These are phyloP conservation scores for Rutilus rutilus DNA, from an alignment of 2,113 vertebrate species.

Conservation along the genomic window DNA sequence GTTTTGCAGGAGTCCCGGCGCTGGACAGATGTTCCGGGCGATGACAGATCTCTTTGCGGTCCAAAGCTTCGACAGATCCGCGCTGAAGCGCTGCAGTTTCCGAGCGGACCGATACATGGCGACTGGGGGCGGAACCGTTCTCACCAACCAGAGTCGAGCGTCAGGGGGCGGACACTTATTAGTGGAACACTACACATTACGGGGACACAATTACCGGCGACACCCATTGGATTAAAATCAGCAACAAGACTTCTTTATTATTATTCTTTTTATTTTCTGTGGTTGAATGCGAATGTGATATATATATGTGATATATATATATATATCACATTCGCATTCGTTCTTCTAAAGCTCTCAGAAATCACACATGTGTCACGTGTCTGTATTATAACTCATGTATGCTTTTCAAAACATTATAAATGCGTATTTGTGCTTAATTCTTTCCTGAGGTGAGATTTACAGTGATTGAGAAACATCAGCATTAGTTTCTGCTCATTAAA, in stretches of 20 bases:
- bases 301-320: too few species aligned
- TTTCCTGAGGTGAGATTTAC: neutral
- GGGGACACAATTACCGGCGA: slow-evolving; percentile 49
- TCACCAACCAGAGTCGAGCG: slow-evolving; percentile 53
- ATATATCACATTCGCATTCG: too few species aligned
- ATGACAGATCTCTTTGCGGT: slow-evolving; percentile 57
- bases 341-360: neutral
- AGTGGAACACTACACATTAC: slow-evolving; percentile 29
- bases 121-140: slow-evolving; percentile 40
- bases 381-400: neutral
- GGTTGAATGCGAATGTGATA: too few species aligned
- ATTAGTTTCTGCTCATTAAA: neutral
- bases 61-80: slow-evolving; percentile 61
- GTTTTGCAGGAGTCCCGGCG: neutral
- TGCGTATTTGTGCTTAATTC: neutral
- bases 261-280: too few species aligned
- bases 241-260: neutral
- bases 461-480: neutral
- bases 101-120: slow-evolving; percentile 78
- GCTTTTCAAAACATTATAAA: neutral
- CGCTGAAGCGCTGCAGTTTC: slow-evolving; percentile 68
- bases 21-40: slow-evolving; percentile 34
- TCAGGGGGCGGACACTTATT: slow-evolving; percentile 54
- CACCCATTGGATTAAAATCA: slow-evolving; percentile 8
- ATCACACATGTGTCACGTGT: neutral